Base-by-base conservation (phyloP, 2,888 invertebrate species). In the Euclidia mi region DNA sequence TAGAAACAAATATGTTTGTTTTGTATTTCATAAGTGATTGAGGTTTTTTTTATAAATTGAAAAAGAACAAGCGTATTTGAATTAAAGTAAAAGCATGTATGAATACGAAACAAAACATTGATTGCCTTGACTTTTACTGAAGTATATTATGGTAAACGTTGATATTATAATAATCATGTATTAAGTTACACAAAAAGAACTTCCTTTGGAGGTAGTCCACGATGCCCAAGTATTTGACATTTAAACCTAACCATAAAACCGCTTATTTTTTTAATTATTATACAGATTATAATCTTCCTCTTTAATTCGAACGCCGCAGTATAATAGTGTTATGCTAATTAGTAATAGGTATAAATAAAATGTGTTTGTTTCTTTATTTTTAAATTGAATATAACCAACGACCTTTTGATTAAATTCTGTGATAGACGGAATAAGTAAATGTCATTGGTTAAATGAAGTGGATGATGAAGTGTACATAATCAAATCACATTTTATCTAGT, bases 81-180 rank as follows among this genome's bases (percentile, higher is more conserved):
- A n/a, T n/a, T n/a, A n/a, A n/a, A n/a, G n/a, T n/a, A n/a, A n/a
- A n/a, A n/a, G n/a, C 15, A n/a, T 20, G 10, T 12, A 47, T 12
- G 2, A 32, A 18, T 44, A 28, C 32, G 9, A 15, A 11, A 32
- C n/a, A 14, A 14, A 18, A 32, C 3, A 40, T 48, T 48, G 40
- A 34, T 49, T 49, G 25, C 48, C 48, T 49, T 49, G 48, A 41
- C 41, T 41, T 49, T 34, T 28, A 32, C 20, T 14, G 2, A 10
- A 41, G 18, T 11, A 18, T 18, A 41, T 29, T 15, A 28, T 14
- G 28, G 14, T 11, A 46, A 25, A 29, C 46, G 37, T 17, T 37
- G 37, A 46, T 46, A 37, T 37, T 46, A 38, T 46, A 37, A 37
- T 46, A 29, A 15, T 28, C 12, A 17, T 40, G 12, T 12, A 14